A percentile compares a stretch with the other conserved stretches of the same genome.
phyloP scores from a whole-genome alignment of 1,140 invertebrate species.

The Bilobella aurantiaca region DNA sequence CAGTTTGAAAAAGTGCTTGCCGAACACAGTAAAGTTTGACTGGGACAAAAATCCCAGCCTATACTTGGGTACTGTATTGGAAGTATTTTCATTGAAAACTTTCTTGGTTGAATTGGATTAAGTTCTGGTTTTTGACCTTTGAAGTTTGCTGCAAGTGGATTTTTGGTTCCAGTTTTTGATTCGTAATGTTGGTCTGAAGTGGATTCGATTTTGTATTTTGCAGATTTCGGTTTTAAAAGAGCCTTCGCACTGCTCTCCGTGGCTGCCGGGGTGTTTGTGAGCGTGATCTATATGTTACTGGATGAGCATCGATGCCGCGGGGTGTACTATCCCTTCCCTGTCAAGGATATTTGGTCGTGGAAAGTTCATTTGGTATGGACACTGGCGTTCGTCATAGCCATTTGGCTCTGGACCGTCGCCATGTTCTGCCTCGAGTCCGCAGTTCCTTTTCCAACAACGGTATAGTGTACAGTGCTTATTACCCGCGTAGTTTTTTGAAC shows the following conservation, averaged over 20 bases:
- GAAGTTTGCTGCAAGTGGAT: no score
- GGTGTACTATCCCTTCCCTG: slow-evolving; percentile 36
- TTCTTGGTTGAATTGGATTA: no score
- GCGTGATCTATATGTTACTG: slow-evolving; percentile 51
- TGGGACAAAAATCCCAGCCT: no score
- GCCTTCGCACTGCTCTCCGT: slow-evolving; percentile 21
- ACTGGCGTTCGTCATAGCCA: slow-evolving; percentile 44
- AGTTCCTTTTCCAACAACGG: no score
- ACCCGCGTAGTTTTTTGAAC: neutral
- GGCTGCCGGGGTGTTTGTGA: slow-evolving; percentile 44
- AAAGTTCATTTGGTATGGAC: slow-evolving; percentile 48
- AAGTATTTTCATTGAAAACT: no score
- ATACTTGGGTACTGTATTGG: no score
- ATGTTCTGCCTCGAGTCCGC: slow-evolving; percentile 27
- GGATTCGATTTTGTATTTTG: slow-evolving; percentile 2
- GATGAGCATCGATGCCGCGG: slow-evolving; percentile 52
- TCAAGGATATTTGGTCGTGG: slow-evolving; percentile 40
- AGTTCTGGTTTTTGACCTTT: no score
- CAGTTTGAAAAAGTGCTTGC: no score
- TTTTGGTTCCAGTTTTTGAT: neutral
- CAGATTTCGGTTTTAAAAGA: slow-evolving; percentile 26
- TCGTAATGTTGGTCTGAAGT: neutral
- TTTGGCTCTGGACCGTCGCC: slow-evolving; percentile 32
- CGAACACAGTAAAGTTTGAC: no score
- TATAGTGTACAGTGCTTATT: neutral